Conservation (phyloP, 53 echinoderm and acorn worm species). For the Antedon mediterranea region DNA sequence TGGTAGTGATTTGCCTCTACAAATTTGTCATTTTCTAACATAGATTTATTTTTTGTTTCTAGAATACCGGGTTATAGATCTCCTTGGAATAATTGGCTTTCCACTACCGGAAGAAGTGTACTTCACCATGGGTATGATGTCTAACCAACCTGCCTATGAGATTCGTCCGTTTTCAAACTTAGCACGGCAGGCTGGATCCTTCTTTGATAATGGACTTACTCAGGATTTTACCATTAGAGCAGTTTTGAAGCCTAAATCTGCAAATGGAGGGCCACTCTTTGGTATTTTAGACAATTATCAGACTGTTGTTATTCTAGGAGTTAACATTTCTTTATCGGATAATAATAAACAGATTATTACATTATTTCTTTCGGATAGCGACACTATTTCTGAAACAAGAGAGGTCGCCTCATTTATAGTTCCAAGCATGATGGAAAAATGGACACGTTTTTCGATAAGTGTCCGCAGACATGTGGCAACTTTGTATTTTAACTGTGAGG, state of each 20-base stretch:
- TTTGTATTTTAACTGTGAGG: constrained; percentile 54
- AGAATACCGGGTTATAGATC: constrained; percentile 14
- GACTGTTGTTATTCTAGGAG: constrained; percentile 41
- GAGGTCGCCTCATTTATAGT: constrained; percentile 40
- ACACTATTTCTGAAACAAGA: constrained; percentile 12
- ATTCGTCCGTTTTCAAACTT: constrained; percentile 33
- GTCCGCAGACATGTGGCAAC: constrained; percentile 49
- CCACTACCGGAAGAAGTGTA: constrained; percentile 65
- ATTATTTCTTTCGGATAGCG: constrained; percentile 43
- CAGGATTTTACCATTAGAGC: constrained; percentile 71
- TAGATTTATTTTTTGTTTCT: background rate
- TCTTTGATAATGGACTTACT: background rate
- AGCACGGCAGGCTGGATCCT: constrained; percentile 29
- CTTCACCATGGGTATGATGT: constrained; percentile 50
- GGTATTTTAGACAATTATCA: constrained; percentile 52
- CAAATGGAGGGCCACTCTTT: constrained; percentile 59
- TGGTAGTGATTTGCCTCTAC: too few species aligned
- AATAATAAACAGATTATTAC: constrained; percentile 23
- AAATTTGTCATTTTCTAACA: too few species aligned
- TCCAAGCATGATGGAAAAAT: constrained; percentile 54
- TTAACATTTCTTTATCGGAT: constrained; percentile 44
- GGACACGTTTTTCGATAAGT: constrained; percentile 64
- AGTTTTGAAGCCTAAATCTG: constrained; percentile 49
- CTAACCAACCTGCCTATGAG: constrained; percentile 43
- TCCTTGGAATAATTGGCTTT: constrained; percentile 47